Evolutionary conservation across 2,113 vertebrate species (phyloP).

Genomic region (Proteles cristata): DNA sequence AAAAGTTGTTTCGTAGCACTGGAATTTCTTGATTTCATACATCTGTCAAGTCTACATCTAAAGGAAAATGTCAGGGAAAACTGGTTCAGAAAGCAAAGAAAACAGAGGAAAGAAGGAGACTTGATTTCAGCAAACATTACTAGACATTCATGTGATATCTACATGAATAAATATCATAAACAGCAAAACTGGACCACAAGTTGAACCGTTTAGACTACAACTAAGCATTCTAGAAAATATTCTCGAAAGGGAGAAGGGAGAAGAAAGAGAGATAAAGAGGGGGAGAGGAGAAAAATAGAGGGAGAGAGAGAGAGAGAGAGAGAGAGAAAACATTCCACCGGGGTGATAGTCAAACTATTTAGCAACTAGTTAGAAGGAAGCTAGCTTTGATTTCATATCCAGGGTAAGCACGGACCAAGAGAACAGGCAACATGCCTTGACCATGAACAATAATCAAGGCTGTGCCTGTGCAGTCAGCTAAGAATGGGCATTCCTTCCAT

Average conservation of each 20-base stretch:
- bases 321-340: background rate
- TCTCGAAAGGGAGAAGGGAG: background rate
- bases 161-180: background rate
- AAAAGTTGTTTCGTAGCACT: background rate
- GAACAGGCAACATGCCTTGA: background rate
- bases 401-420: background rate
- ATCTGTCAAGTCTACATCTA: background rate
- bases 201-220: background rate
- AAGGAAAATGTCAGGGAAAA: background rate
- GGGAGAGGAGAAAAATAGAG: too few relatives aligned
- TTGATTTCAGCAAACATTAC: background rate
- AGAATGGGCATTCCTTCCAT: too few relatives aligned
- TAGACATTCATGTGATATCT: background rate
- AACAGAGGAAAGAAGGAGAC: background rate
- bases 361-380: background rate
- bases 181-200: background rate
- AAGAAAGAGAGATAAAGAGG: too few relatives aligned
- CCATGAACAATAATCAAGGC: accelerated
- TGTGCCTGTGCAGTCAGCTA: background rate
- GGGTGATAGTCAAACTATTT: background rate
- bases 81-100: background rate
- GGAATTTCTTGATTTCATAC: background rate
- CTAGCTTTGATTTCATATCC: background rate
- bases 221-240: background rate
- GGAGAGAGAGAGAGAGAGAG: accelerated